phyloP scores from a whole-genome alignment of 2,888 invertebrate genomes.

The Tenthredo mesomela region DNA sequence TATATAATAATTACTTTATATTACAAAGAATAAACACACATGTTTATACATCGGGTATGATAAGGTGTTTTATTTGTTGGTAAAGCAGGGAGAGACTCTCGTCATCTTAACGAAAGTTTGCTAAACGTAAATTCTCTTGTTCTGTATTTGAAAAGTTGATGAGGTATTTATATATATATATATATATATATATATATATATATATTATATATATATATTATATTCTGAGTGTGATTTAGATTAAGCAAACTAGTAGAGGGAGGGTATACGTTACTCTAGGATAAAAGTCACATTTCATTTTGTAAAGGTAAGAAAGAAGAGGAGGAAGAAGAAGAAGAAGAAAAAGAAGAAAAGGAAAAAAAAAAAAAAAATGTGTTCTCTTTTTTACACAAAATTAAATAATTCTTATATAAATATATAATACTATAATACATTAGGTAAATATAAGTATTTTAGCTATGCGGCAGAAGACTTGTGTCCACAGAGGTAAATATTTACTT shows the following conservation, averaged over 20 bases:
- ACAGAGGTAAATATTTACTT: background rate
- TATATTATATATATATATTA: constrained; percentile 62
- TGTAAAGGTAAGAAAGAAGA: constrained; percentile 17
- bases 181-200: constrained; percentile 30
- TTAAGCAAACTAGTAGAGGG: constrained; percentile 57
- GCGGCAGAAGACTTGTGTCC: background rate
- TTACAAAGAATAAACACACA: background rate
- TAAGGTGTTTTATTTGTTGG: background rate
- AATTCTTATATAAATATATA: background rate
- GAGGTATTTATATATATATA: constrained; percentile 26
- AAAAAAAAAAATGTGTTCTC: constrained; percentile 54
- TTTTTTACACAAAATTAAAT: constrained; percentile 58
- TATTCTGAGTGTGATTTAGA: constrained; percentile 75
- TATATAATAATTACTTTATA: background rate
- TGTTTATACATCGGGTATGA: background rate
- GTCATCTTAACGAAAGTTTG: background rate
- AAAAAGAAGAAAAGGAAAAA: background rate
- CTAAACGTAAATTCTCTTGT: background rate
- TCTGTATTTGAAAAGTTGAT: constrained; percentile 30
- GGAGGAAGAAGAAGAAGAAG: too few relatives aligned
- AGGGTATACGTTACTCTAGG: constrained; percentile 7
- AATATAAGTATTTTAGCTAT: constrained; percentile 46
- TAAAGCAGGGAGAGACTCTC: background rate
- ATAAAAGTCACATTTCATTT: constrained; percentile 52
- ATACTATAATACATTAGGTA: background rate